Conservation (phyloP, 2,113 vertebrate species). For the Malurus cyaneus region DNA sequence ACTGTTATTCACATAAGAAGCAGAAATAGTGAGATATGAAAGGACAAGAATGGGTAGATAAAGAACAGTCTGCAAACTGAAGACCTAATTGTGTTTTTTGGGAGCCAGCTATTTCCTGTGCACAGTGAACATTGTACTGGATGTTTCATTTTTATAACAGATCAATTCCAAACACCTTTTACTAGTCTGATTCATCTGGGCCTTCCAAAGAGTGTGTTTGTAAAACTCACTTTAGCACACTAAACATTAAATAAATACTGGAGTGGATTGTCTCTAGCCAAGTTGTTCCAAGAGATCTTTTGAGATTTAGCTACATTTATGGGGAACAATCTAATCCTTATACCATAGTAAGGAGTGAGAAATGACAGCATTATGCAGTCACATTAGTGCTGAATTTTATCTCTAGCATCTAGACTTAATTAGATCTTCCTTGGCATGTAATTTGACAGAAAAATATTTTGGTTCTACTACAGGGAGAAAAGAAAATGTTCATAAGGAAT, state of each 20-base stretch:
- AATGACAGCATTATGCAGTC: neutral
- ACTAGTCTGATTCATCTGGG: neutral
- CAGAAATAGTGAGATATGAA: neutral
- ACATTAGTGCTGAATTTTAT: neutral
- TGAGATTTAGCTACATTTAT: neutral
- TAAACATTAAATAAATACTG: neutral
- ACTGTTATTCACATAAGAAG: neutral
- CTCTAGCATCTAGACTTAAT: neutral
- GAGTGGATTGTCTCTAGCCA: neutral
- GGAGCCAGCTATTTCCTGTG: neutral
- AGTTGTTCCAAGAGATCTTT: neutral
- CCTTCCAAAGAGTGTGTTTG: neutral
- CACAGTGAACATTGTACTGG: neutral
- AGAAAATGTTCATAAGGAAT: neutral
- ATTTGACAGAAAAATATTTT: constrained; percentile 3
- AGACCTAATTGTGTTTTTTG: neutral
- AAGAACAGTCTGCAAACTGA: neutral
- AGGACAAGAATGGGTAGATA: neutral
- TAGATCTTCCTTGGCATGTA: neutral
- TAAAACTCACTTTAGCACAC: neutral
- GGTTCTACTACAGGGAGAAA: neutral
- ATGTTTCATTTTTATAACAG: neutral
- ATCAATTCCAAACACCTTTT: neutral
- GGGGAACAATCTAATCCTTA: neutral
- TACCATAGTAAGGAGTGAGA: neutral